Conservation (phyloP, 2,888 invertebrate genomes). For the Sialis lutaria region DNA sequence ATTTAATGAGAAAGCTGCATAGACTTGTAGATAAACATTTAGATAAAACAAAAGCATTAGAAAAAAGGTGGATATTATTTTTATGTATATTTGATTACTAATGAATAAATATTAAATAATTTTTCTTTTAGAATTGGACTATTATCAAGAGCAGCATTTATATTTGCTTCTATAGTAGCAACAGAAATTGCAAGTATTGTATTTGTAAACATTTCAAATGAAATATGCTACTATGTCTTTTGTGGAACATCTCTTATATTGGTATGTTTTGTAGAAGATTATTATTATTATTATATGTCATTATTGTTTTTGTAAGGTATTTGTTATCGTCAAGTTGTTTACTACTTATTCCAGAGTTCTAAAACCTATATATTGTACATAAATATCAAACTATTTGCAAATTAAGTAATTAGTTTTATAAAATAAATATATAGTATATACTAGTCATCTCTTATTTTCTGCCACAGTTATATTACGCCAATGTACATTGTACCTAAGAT, state of each 20-base stretch:
- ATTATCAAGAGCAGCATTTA: conserved; percentile 38
- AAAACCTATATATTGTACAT: too few species aligned
- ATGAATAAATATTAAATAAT: neutral
- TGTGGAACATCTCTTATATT: conserved; percentile 34
- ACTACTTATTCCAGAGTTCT: too few species aligned
- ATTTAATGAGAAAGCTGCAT: conserved; percentile 42
- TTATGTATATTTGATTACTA: neutral
- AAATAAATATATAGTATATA: too few species aligned
- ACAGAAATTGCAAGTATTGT: conserved; percentile 43
- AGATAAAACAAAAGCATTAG: conserved; percentile 35
- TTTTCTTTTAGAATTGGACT: conserved; percentile 35
- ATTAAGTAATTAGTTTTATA: too few species aligned
- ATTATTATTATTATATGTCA: too few species aligned
- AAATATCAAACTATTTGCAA: too few species aligned
- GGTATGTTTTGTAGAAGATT: conserved; percentile 27
- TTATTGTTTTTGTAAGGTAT: too few species aligned
- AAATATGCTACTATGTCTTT: conserved; percentile 40
- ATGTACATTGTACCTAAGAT: too few species aligned
- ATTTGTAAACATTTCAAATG: conserved; percentile 41
- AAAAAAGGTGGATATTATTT: conserved; percentile 29
- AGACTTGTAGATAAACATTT: conserved; percentile 40
- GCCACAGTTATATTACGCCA: too few species aligned
- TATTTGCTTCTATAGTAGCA: conserved; percentile 37
- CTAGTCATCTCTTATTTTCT: too few species aligned
- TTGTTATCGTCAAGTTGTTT: too few species aligned